Evolutionary conservation across 1,140 invertebrate species (phyloP).

Genomic region (Coelopa frigida): DNA sequence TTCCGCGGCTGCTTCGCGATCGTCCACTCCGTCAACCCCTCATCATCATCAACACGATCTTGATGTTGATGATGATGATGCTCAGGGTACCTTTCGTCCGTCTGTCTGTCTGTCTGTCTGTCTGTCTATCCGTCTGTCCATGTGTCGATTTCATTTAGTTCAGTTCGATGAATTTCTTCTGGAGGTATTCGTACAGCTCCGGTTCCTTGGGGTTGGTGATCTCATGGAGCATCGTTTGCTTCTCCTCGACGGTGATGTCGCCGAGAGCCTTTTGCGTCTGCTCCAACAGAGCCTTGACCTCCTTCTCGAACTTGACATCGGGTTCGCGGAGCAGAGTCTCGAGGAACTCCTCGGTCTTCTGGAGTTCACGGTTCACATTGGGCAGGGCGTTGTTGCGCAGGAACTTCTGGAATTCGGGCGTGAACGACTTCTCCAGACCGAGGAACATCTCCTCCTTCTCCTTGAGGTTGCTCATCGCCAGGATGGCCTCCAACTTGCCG

Average conservation of each 20-base stretch:
- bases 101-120: too few relatives aligned
- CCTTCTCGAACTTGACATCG: slow-evolving; percentile 12
- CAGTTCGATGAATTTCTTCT: slow-evolving; percentile 22
- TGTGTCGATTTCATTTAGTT: too few relatives aligned
- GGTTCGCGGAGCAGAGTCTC: slow-evolving; percentile 14
- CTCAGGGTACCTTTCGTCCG: too few relatives aligned
- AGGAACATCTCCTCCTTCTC: slow-evolving; percentile 17
- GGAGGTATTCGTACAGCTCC: slow-evolving; percentile 20
- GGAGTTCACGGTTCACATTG: slow-evolving; percentile 19
- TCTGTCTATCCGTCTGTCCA: too few relatives aligned
- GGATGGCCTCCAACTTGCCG: slow-evolving; percentile 14
- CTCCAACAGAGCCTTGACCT: slow-evolving; percentile 20
- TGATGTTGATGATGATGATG: too few relatives aligned
- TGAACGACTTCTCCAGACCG: slow-evolving; percentile 19
- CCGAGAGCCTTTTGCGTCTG: slow-evolving; percentile 17
- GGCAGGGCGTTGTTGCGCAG: slow-evolving; percentile 21
- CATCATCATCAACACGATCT: too few relatives aligned
- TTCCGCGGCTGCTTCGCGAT: too few relatives aligned
- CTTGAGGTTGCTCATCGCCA: slow-evolving; percentile 16
- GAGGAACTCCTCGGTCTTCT: slow-evolving; percentile 20
- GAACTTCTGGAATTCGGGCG: slow-evolving; percentile 20
- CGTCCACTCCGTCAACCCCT: too few relatives aligned
- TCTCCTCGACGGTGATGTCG: slow-evolving; percentile 19
- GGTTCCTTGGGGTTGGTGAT: slow-evolving; percentile 22
- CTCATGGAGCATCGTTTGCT: slow-evolving; percentile 22